phyloP scores from a whole-genome alignment of 2,113 vertebrate species.

The Microcebus griseorufus region DNA sequence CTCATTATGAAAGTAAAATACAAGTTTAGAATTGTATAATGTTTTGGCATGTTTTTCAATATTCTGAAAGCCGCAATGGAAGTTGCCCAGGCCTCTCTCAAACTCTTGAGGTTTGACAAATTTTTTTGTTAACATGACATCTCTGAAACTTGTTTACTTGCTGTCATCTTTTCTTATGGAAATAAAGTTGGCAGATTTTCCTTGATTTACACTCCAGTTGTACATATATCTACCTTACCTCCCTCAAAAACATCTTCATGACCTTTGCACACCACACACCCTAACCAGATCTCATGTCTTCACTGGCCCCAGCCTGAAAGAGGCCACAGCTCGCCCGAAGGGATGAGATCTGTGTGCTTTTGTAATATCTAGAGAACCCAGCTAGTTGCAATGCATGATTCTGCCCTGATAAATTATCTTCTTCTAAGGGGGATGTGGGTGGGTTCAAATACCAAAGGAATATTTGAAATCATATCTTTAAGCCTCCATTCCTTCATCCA shows the following conservation, averaged over 20 bases:
- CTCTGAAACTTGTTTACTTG: neutral
- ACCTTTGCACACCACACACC: neutral
- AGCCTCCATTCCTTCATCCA: constrained; percentile 28
- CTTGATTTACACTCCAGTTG: neutral
- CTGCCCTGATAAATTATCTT: neutral
- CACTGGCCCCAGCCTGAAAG: accelerated
- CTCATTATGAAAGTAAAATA: too few relatives aligned
- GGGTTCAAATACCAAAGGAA: neutral
- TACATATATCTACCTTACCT: neutral
- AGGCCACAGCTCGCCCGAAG: neutral
- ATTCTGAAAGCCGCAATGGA: neutral
- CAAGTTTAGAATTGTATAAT: neutral
- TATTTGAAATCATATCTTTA: constrained; percentile 25
- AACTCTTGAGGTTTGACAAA: neutral
- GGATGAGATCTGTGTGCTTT: too few relatives aligned
- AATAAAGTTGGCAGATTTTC: neutral
- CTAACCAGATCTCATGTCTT: neutral
- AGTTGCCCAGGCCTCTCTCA: neutral
- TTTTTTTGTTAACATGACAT: neutral
- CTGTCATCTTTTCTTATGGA: neutral
- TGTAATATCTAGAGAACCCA: neutral
- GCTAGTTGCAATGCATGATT: neutral
- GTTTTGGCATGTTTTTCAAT: neutral
- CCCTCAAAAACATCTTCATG: neutral
- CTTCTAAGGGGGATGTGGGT: neutral